Conservation (phyloP, 1,140 invertebrate genomes). For the Amyelois transitella region DNA sequence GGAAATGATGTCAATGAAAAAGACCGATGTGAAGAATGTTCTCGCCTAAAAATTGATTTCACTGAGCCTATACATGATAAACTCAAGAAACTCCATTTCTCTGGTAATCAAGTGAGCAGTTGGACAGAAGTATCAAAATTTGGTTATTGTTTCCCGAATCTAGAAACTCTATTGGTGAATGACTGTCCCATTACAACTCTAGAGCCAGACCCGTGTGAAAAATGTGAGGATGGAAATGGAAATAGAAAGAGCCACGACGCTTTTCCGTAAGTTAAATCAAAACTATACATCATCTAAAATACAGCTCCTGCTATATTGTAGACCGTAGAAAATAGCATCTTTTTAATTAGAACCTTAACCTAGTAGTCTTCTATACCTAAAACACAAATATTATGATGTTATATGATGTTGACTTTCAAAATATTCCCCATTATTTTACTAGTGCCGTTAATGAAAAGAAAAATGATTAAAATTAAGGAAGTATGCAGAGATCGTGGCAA, state of each 20-base stretch:
- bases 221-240: constrained; percentile 55
- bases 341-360: no score
- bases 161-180: constrained; percentile 89
- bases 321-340: no score
- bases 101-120: constrained; percentile 85
- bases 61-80: constrained; percentile 79
- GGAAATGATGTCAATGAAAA: constrained; percentile 48
- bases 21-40: constrained; percentile 49
- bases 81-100: constrained; percentile 87
- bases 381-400: no score
- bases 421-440: no score
- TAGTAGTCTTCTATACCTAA: no score
- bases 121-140: constrained; percentile 90
- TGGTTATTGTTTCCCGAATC: constrained; percentile 87
- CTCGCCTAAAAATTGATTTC: constrained; percentile 74
- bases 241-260: constrained; percentile 64
- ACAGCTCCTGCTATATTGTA: no score
- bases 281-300: no score
- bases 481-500: no score
- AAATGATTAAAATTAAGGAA: no score
- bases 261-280: constrained; percentile 49
- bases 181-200: constrained; percentile 86
- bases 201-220: constrained; percentile 68
- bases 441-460: no score
- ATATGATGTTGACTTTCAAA: no score